A percentile compares a stretch with the other conserved stretches of the same genome.
These are phyloP conservation scores for Calliscelio sp. DNA, from an alignment of 2,888 invertebrate genomes.

Conservation along the genomic window DNA sequence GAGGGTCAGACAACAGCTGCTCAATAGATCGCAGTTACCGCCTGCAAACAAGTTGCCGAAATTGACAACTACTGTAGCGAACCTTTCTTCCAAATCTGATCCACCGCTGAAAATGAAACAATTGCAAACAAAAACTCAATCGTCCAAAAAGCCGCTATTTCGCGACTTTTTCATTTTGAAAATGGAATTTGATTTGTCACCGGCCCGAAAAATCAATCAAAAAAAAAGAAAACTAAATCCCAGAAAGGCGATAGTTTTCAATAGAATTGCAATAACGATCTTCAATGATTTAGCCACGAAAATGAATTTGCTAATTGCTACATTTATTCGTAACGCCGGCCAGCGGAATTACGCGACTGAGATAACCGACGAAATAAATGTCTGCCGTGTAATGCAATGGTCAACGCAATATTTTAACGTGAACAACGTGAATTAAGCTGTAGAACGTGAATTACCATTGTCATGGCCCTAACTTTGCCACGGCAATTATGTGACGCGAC, in stretches of 20 bases:
- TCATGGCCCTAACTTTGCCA: constrained; percentile 76
- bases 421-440: constrained; percentile 57
- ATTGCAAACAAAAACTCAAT: too few species aligned
- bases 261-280: too few species aligned
- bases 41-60: constrained; percentile 31
- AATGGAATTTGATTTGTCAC: too few species aligned
- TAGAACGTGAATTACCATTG: constrained; percentile 82
- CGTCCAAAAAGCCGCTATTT: too few species aligned
- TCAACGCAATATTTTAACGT: constrained; percentile 64
- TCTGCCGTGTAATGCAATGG: constrained; percentile 48
- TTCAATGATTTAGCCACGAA: too few species aligned
- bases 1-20: constrained; percentile 29
- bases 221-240: too few species aligned
- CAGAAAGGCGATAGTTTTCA: too few species aligned
- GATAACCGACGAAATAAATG: constrained; percentile 52
- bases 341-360: constrained; percentile 37
- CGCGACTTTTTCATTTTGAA: too few species aligned
- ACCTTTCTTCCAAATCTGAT: background rate
- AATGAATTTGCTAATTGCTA: constrained; percentile 35
- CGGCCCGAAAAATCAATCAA: too few species aligned
- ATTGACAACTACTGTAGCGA: constrained; percentile 12
- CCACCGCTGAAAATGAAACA: background rate
- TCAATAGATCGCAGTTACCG: constrained; percentile 28
- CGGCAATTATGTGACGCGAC: constrained; percentile 83
- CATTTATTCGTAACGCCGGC: constrained; percentile 25